phyloP scores from a whole-genome alignment of 2,113 vertebrate species.

The Tragelaphus scriptus region DNA sequence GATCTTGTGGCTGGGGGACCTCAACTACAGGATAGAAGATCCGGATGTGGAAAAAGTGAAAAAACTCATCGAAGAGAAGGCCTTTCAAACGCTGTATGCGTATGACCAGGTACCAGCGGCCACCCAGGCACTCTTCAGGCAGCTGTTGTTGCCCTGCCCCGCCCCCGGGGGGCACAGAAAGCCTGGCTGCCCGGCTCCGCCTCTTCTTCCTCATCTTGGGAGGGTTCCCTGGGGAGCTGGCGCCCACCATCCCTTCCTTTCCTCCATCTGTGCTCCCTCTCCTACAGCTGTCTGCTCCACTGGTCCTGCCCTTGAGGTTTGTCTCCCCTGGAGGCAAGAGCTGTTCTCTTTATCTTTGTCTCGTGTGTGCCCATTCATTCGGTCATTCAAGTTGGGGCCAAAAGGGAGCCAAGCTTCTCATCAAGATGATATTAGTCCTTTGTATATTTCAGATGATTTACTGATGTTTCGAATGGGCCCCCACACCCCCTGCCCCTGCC shows the following conservation, averaged over 20 bases:
- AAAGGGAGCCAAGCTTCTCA: background rate
- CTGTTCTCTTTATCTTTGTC: background rate
- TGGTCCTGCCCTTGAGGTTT: background rate
- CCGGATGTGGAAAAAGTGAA: slow-evolving; percentile 92
- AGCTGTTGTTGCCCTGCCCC: background rate
- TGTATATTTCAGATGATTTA: background rate
- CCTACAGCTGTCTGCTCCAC: rapidly evolving
- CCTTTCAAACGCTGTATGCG: slow-evolving; percentile 85
- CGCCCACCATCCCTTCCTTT: background rate
- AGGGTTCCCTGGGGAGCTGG: background rate
- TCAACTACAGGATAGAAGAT: slow-evolving; percentile 96
- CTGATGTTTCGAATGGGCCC: background rate
- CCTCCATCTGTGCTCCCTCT: background rate
- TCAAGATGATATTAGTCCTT: background rate
- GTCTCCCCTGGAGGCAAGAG: background rate
- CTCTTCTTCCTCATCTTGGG: background rate
- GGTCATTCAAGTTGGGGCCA: background rate
- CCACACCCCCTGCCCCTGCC: background rate
- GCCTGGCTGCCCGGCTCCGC: background rate
- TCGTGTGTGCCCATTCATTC: background rate
- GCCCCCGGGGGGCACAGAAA: background rate
- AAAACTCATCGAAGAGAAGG: slow-evolving; percentile 87
- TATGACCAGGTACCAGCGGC: slow-evolving; percentile 90
- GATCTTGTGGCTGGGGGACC: slow-evolving; percentile 95
- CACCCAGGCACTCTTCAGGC: background rate